Base-by-base conservation (phyloP, 2,888 invertebrate genomes). In the Diarsia dahlii region DNA sequence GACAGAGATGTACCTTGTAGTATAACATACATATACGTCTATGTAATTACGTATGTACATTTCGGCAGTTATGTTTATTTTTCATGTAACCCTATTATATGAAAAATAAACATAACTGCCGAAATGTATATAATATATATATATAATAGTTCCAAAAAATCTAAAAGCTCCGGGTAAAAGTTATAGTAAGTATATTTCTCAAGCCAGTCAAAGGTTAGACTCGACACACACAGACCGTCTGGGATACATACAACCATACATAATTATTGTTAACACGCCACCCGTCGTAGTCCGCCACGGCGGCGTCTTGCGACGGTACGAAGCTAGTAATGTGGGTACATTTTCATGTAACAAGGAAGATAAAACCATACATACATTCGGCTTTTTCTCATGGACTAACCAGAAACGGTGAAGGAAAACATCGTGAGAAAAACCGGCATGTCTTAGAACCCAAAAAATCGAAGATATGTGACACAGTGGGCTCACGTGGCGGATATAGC, bases 131-230 rank as follows among this genome's bases (percentile, higher is more conserved):
- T n/a, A n/a, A n/a, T n/a, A n/a, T n/a, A n/a, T n/a, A n/a, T n/a
- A n/a, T n/a, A n/a, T n/a, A n/a, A 54, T 46, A 18, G 10, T 52
- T 39, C 48, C 15, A 2, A 1, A 15, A 72, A 66, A 20, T 50
- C 45, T 50, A n/a, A 54, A 52, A 80, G 18, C 20, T 71, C 1
- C 45, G 10, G n/a, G 8, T 20, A 28, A 34, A 54, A 54, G 58
- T 39, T 58, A 15, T 63, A 70, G 2, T 50, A 34, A 56, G 5
- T 56, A 56, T 45, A 58, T 56, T 79, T 71, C 45, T 28, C 28
- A 39, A 80, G 45, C 13, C 4, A 63, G 67, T 56, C 13, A 68
- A 68, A 68, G 20, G 23, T 23, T 48, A 54, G 39, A 71, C 9
- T 60, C 8, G 13, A 39, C 39, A 39, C 46, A 58, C 2, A 45